Evolutionary conservation across 2,888 invertebrate genomes (phyloP).

Genomic region (Rhingia campestris): DNA sequence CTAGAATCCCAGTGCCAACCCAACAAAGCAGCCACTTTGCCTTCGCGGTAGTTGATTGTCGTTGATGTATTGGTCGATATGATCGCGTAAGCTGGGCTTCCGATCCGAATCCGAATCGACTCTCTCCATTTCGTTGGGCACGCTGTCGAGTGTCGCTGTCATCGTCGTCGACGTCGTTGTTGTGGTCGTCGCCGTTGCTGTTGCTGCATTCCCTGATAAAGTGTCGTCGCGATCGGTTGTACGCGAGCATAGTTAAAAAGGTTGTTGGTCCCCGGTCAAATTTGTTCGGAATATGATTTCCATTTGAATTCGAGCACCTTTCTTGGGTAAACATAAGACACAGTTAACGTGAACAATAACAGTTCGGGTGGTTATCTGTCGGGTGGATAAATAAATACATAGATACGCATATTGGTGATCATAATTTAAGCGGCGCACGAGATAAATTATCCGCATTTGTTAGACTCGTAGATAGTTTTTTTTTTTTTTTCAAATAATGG

Average conservation of each 20-base stretch:
- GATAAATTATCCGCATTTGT: no score
- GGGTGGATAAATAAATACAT: no score
- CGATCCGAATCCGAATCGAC: slow-evolving; percentile 34
- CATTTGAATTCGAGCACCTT: slow-evolving; percentile 3
- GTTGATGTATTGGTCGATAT: slow-evolving; percentile 45
- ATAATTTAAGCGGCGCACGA: no score
- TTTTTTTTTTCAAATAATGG: slow-evolving; percentile 71
- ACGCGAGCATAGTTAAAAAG: slow-evolving; percentile 4
- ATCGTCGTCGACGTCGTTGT: no score
- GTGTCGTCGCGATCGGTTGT: slow-evolving; percentile 65
- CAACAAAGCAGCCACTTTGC: slow-evolving; percentile 47
- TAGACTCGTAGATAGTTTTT: slow-evolving; percentile 10
- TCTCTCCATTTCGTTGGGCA: slow-evolving; percentile 29
- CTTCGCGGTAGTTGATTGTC: slow-evolving; percentile 41
- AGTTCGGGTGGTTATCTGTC: no score
- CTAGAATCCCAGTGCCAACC: not conserved
- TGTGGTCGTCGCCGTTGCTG: not conserved
- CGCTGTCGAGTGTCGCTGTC: slow-evolving; percentile 14
- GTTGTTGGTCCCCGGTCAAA: slow-evolving; percentile 10
- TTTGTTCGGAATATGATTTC: slow-evolving; percentile 28
- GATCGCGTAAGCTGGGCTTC: slow-evolving; percentile 45
- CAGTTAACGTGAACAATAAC: no score
- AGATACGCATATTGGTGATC: no score
- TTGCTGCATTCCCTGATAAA: slow-evolving; percentile 50
- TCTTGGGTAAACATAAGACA: no score